phyloP scores from a whole-genome alignment of 2,113 vertebrate genomes.

The Arizona elegans region DNA sequence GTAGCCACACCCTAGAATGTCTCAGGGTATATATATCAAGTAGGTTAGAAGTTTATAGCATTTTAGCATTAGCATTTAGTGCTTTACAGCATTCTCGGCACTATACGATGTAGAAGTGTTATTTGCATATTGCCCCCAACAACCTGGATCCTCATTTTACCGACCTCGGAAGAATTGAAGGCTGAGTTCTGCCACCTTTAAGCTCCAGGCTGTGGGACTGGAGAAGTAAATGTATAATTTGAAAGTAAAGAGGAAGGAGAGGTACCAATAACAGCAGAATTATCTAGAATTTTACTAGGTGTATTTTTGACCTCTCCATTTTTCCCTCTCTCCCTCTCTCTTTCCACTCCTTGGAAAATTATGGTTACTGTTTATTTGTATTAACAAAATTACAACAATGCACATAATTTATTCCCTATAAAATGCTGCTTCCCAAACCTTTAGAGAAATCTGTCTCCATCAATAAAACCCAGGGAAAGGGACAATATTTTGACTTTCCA shows the following conservation, averaged over 20 bases:
- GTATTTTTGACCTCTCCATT: not conserved
- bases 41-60: not conserved
- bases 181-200: not conserved
- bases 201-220: not conserved
- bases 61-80: not conserved
- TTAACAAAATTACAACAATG: not conserved
- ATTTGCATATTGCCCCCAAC: not conserved
- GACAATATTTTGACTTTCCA: conserved; percentile 12
- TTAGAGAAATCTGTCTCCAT: not conserved
- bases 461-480: conserved; percentile 1
- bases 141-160: not conserved
- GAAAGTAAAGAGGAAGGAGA: not conserved
- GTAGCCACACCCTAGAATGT: too few relatives aligned
- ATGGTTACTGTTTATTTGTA: not conserved
- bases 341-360: conserved; percentile 3
- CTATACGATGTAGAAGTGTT: not conserved
- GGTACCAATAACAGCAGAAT: not conserved
- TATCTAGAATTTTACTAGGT: not conserved
- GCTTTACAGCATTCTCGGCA: not conserved
- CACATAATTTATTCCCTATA: not conserved
- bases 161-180: not conserved
- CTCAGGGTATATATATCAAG: not conserved
- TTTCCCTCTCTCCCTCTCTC: not conserved
- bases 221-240: too few relatives aligned
- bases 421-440: conserved; percentile 1